phyloP scores from a whole-genome alignment of 2,113 vertebrate genomes.

The Ancistrus triradiatus region DNA sequence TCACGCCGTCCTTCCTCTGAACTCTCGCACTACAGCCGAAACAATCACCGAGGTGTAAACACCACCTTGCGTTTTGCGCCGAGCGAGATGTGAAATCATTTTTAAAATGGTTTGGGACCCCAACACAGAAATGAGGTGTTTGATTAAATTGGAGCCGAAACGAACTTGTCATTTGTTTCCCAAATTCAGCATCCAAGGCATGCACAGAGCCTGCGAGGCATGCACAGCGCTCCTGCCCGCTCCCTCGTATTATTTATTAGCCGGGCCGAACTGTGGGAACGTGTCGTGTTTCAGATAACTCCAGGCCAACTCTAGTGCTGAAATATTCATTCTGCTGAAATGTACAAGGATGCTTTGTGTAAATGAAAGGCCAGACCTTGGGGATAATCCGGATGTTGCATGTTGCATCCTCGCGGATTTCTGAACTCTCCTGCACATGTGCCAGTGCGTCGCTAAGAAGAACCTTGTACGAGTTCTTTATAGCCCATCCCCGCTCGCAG shows the following conservation, averaged over 20 bases:
- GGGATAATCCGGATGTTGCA: conserved; percentile 4
- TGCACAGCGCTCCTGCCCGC: neutral
- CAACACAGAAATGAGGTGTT: neutral
- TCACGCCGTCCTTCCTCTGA: conserved; percentile 60
- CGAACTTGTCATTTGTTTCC: neutral
- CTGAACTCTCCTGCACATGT: neutral
- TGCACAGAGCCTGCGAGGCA: neutral
- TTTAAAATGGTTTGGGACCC: neutral
- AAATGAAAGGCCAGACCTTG: conserved; percentile 6
- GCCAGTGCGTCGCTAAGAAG: neutral
- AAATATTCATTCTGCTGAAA: conserved; percentile 31
- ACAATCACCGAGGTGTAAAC: no score
- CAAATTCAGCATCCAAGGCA: neutral
- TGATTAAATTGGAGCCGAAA: conserved; percentile 2
- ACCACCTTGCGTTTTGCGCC: neutral
- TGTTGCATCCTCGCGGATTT: neutral
- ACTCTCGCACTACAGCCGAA: conserved; percentile 42
- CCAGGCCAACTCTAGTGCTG: conserved; percentile 13
- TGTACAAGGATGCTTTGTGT: conserved; percentile 27
- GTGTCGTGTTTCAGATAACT: conserved; percentile 9
- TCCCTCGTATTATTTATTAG: conserved; percentile 13
- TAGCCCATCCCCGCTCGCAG: conserved; percentile 13
- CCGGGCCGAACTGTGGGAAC: conserved; percentile 12
- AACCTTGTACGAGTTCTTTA: conserved; percentile 20
- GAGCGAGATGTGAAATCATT: neutral